These are phyloP conservation scores for Drosophila ambigua DNA, from an alignment of 1,140 invertebrate genomes.

Conservation along the genomic window DNA sequence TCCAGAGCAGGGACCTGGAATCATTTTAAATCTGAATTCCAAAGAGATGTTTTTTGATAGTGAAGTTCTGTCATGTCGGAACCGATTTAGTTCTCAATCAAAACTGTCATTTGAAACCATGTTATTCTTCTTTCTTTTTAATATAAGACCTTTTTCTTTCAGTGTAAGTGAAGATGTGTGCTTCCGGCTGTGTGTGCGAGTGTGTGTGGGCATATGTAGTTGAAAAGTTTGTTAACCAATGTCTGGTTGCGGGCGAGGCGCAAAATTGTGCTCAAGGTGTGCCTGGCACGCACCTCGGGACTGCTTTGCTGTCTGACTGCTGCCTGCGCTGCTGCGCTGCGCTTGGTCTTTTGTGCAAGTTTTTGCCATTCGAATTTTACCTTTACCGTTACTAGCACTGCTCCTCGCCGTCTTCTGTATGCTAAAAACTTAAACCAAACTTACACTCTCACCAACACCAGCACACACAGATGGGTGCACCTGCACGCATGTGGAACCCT, in stretches of 20 bases:
- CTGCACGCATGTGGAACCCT: constrained; percentile 79
- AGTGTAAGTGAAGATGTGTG: too few species aligned
- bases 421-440: constrained; percentile 81
- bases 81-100: too few species aligned
- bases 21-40: too few species aligned
- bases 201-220: constrained; percentile 53
- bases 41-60: too few species aligned
- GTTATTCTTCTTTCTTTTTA: too few species aligned
- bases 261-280: constrained; percentile 68
- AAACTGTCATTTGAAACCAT: too few species aligned
- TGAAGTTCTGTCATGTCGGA: too few species aligned
- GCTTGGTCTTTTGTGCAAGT: constrained; percentile 71
- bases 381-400: constrained; percentile 2
- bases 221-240: constrained; percentile 80
- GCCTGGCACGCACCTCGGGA: constrained; percentile 67
- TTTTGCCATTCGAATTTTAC: constrained; percentile 51
- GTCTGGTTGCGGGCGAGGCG: constrained; percentile 70
- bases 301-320: constrained; percentile 68
- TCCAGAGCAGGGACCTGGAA: too few species aligned
- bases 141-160: too few species aligned
- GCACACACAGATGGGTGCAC: constrained; percentile 52
- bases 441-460: constrained; percentile 27
- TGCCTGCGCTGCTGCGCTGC: constrained; percentile 15
- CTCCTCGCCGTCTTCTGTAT: constrained; percentile 41
- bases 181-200: constrained; percentile 5